These are phyloP conservation scores for Sclerodermus sp. DNA, from an alignment of 2,888 invertebrate species.

Conservation along the genomic window DNA sequence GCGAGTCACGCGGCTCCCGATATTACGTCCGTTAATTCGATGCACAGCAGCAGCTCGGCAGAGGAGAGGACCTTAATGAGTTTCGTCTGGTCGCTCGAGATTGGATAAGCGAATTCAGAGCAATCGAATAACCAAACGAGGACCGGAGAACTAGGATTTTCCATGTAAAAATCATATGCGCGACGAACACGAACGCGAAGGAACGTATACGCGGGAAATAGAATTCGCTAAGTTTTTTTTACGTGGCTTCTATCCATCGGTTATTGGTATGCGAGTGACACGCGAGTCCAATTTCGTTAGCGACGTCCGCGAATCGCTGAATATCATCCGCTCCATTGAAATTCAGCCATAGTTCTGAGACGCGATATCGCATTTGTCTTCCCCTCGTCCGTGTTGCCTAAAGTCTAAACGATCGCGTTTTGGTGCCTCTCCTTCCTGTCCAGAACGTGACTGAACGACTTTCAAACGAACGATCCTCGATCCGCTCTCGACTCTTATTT, in stretches of 20 bases:
- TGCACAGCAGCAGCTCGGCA: constrained; percentile 4
- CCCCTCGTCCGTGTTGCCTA: constrained; percentile 36
- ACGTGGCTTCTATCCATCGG: too few species aligned
- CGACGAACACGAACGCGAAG: too few species aligned
- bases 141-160: too few species aligned
- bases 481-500: too few species aligned
- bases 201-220: too few species aligned
- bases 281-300: constrained; percentile 40
- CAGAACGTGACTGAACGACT: not conserved
- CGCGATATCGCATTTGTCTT: constrained; percentile 45
- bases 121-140: too few species aligned
- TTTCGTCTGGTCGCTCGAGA: constrained; percentile 6
- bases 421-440: constrained; percentile 18
- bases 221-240: too few species aligned
- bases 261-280: constrained; percentile 38
- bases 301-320: constrained; percentile 43
- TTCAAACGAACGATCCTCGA: too few species aligned
- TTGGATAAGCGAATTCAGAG: not conserved
- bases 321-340: constrained; percentile 47
- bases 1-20: constrained; percentile 16
- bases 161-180: too few species aligned
- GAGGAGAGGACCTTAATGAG: constrained; percentile 9
- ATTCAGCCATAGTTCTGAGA: constrained; percentile 38
- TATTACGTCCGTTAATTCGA: constrained; percentile 30
- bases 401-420: constrained; percentile 42